Conservation (phyloP, 1,140 invertebrate genomes). For the Panulirus ornatus region DNA sequence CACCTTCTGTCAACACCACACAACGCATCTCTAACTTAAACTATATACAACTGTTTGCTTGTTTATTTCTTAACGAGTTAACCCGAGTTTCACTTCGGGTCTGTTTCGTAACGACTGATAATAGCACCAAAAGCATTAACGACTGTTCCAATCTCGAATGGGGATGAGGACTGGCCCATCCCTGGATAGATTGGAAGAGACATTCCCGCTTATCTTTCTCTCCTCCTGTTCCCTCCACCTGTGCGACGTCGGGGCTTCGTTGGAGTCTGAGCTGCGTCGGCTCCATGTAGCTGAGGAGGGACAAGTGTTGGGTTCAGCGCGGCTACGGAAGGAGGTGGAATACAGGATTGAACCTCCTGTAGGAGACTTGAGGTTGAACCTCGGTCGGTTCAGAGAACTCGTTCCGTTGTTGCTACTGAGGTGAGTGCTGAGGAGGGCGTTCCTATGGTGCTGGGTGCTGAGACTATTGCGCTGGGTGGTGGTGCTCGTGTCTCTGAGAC, state of each 20-base stretch:
- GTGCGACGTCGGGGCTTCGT: conserved; percentile 12
- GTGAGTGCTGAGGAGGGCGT: conserved; percentile 41
- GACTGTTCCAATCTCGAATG: conserved; percentile 73
- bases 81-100: not conserved
- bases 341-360: conserved; percentile 59
- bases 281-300: conserved; percentile 22
- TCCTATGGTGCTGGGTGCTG: conserved; percentile 58
- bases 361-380: conserved; percentile 69
- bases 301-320: conserved; percentile 7
- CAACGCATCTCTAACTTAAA: not conserved
- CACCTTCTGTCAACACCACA: not conserved
- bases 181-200: conserved; percentile 50
- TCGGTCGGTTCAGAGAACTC: conserved; percentile 53
- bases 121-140: conserved; percentile 35
- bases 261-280: conserved; percentile 41
- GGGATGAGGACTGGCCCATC: conserved; percentile 70
- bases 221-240: conserved; percentile 57
- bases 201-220: conserved; percentile 29
- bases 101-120: not conserved
- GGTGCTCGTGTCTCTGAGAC: not conserved
- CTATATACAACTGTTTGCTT: conserved; percentile 23
- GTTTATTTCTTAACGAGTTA: not conserved
- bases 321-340: conserved; percentile 72
- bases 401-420: conserved; percentile 50
- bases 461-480: conserved; percentile 58